Evolutionary conservation across 2,888 invertebrate genomes (phyloP).

Genomic region (Meandrusa payeni): DNA sequence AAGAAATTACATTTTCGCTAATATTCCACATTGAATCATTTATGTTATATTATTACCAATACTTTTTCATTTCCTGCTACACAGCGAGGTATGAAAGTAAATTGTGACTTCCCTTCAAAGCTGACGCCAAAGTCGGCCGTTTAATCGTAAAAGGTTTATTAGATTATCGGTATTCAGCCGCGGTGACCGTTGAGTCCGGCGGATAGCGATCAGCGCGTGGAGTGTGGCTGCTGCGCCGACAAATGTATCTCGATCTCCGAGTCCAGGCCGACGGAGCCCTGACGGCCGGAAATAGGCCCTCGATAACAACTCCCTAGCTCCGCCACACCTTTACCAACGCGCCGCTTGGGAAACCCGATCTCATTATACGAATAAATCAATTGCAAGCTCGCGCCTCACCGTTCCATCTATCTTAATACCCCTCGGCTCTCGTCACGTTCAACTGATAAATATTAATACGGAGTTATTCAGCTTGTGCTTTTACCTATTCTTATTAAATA

Average conservation of each 20-base stretch:
- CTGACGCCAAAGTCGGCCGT: not conserved
- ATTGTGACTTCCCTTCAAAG: constrained; percentile 3
- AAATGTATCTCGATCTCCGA: constrained; percentile 77
- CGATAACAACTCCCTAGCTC: constrained; percentile 74
- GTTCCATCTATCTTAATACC: constrained; percentile 14
- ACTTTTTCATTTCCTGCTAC: too few species aligned
- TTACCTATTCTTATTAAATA: too few species aligned
- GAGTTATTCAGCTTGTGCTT: too few species aligned
- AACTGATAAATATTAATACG: constrained; percentile 14
- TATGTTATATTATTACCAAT: too few species aligned
- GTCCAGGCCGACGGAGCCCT: constrained; percentile 57
- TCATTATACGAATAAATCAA: constrained; percentile 75
- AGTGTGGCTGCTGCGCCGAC: constrained; percentile 64
- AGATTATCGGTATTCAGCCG: constrained; percentile 70
- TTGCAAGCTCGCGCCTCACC: constrained; percentile 41
- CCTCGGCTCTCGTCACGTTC: not conserved
- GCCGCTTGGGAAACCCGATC: constrained; percentile 70
- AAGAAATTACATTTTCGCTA: too few species aligned
- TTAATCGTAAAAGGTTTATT: constrained; percentile 54
- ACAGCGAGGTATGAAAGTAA: constrained; percentile 7
- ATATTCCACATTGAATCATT: too few species aligned
- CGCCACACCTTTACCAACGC: constrained; percentile 65
- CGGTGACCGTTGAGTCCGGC: constrained; percentile 44
- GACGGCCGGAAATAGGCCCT: constrained; percentile 77
- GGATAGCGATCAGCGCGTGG: constrained; percentile 27